Evolutionary conservation across 1,140 invertebrate genomes (phyloP), one percentile per base, ranked within the genome.

Genomic region (Drosophila persimilis): DNA sequence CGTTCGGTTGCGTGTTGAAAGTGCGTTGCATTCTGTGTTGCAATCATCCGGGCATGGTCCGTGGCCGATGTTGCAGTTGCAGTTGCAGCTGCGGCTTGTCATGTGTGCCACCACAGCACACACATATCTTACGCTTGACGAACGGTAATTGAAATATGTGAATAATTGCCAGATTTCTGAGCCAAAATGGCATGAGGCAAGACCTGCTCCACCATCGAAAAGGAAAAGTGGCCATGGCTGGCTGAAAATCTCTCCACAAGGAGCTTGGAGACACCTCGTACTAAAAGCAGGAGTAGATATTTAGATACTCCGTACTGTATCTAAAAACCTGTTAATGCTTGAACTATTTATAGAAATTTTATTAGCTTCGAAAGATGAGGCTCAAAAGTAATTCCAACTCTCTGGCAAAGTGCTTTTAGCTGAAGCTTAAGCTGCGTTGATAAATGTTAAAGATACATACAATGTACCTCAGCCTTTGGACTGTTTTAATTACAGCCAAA

Each of bases 71-170:
- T 59, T 47, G 51, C 57, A 31, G 44, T 65, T 22, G 71, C 70
- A 58, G 46, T 78, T 70, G 80, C 80, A 84, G 80, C 80, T 84
- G 80, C 80, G 80, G 77, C 80, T 84, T 86, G 72, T 84, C 80
- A 84, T 80, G 72, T 79, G 76, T 67, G 58, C 45, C 80, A 79
- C 57, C 66, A 75, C 55, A 64, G 61, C 35, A 39, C 35, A 39
- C 35, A 39, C 11, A 78, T 66, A 70, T 80, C 56, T 63, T 85
- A 73, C 71, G 74, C 80, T 78, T 66, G 74, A 71, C 74, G 65
- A 84, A 71, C 74, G 47, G 46, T 76, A 76, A 85, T 85, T 77
- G 77, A 85, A 85, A 85, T 80, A 85, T 85, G 61, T 74, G 72
- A 75, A 75, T 74, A 66, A 74, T 75, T 74, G 71, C 61, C 66